Base-by-base conservation (phyloP, 2,888 invertebrate species). In the Zootermopsis nevadensis region DNA sequence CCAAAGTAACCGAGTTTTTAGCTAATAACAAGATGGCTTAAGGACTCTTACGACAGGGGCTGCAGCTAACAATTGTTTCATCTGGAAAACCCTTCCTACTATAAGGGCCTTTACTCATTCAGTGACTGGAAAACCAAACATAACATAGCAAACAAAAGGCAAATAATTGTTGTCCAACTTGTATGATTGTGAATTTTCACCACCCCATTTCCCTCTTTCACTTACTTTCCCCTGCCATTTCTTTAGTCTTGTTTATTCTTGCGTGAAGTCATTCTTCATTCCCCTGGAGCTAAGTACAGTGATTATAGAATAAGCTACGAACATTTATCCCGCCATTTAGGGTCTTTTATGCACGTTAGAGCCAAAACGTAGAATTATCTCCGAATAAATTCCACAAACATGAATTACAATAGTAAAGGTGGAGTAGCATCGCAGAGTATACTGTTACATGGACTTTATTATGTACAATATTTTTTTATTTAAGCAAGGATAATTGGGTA, bases 151-250 rank as follows among this genome's bases (percentile, higher is more conserved):
- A 74, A 74, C 74, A 74, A 38, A 74, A 74, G 38, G n/a, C 74
- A 74, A 38, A 74, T 74, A 74, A 74, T 38, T 74, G 74, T 42
- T n/a, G 38, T 38, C 74, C 38, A 74, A 74, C 74, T 74, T 74
- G 74, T 74, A n/a, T 74, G 74, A 74, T 74, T 74, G 74, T 74
- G 74, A 74, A 74, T 33, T 74, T 42, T 74, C 74, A 15, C 42
- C 74, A 74, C 74, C 74, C 74, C 74, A 74, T 74, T 74, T 38
- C 33, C 74, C 74, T 19, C 38, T 74, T 35, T 38, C 74, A 74
- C 38, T 12, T 35, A 38, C 38, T n/a, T 38, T 24, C 74, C 74
- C 33, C 24, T 74, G 0, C n/a, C 35, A n/a, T 74, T 35, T 35
- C 72, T 72, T 33, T 38, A 2, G 38, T 35, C 33, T 42, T 24